Evolutionary conservation across 2,888 invertebrate species (phyloP).

Genomic region (Perithous albicinctus): DNA sequence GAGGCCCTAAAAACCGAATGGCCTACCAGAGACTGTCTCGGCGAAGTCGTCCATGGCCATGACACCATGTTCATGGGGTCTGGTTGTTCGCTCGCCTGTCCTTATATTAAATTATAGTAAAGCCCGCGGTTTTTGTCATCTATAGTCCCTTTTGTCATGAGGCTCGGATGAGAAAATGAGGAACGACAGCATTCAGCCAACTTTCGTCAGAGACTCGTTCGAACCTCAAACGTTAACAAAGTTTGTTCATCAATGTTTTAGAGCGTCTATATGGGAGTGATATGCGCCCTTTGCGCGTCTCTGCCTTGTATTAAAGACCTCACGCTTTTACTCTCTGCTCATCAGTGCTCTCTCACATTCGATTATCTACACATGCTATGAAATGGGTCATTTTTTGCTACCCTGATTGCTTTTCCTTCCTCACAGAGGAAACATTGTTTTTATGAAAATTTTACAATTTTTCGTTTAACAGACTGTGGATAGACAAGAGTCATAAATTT

Average conservation of each 20-base stretch:
- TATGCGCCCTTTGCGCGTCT: neutral
- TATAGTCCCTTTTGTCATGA: slow-evolving; percentile 36
- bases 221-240: slow-evolving; percentile 34
- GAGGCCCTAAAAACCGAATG: slow-evolving; percentile 56
- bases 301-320: slow-evolving; percentile 6
- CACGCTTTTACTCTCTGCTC: neutral
- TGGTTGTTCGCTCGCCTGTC: slow-evolving; percentile 40
- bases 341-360: neutral
- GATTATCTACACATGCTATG: slow-evolving; percentile 6
- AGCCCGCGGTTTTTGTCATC: slow-evolving; percentile 15
- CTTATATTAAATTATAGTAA: slow-evolving; percentile 15
- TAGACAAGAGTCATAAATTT: too few relatives aligned
- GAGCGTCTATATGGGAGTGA: neutral
- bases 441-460: too few relatives aligned
- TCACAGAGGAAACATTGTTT: too few relatives aligned
- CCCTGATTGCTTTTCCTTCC: too few relatives aligned
- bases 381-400: neutral
- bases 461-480: too few relatives aligned
- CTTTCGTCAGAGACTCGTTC: neutral
- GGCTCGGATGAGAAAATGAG: slow-evolving; percentile 8
- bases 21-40: slow-evolving; percentile 70
- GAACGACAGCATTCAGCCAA: neutral
- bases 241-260: slow-evolving; percentile 50
- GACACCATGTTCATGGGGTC: slow-evolving; percentile 61
- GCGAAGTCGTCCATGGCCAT: slow-evolving; percentile 69